Evolutionary conservation across 1,140 invertebrate genomes (phyloP).

Genomic region (Pygmarrhopalites habei): DNA sequence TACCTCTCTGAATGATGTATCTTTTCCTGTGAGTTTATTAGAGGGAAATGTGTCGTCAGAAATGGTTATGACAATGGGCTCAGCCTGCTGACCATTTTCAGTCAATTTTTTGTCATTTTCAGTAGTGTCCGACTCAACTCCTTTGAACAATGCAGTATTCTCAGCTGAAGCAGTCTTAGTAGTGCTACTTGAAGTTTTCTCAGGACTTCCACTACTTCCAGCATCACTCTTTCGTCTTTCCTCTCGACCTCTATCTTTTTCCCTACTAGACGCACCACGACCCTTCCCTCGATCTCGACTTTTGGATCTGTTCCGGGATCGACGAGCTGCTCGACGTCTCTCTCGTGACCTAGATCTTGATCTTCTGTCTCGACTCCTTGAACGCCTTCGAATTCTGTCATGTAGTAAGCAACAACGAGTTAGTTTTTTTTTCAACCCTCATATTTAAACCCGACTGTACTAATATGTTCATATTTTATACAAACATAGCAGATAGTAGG

Average conservation of each 20-base stretch:
- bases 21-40: constrained; percentile 26
- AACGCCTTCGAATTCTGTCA: constrained; percentile 15
- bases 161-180: no score
- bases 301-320: constrained; percentile 22
- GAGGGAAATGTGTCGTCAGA: constrained; percentile 19
- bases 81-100: constrained; percentile 8
- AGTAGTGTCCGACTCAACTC: no score
- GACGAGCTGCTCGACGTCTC: constrained; percentile 18
- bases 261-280: constrained; percentile 10
- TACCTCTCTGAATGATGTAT: constrained; percentile 32
- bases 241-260: constrained; percentile 23
- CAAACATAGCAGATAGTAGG: no score
- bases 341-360: constrained; percentile 37
- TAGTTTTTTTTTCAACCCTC: no score
- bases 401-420: no score
- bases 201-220: constrained; percentile 12
- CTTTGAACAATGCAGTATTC: no score
- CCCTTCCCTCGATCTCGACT: constrained; percentile 28
- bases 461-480: no score
- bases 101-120: no score
- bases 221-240: constrained; percentile 22
- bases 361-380: constrained; percentile 17
- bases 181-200: no score
- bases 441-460: no score
- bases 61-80: constrained; percentile 5